Percentiles rank a stretch among this genome's conserved stretches.
Conservation (phyloP, 1,140 invertebrate genomes). For the Penaeus chinensis region DNA sequence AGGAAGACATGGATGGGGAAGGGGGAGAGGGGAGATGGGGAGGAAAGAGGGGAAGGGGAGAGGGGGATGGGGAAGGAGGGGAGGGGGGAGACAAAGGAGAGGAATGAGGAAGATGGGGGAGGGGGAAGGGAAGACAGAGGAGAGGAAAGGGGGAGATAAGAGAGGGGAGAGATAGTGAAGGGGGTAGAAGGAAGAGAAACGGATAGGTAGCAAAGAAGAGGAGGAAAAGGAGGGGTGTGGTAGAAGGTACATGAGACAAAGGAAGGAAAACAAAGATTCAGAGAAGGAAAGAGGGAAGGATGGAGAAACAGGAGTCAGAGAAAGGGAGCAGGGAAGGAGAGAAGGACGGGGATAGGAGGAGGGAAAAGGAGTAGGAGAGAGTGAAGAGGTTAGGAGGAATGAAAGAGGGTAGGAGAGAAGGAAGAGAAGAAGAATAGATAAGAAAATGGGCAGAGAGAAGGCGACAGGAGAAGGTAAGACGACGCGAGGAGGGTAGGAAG, state of each 20-base stretch:
- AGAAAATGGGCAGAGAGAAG: too few species aligned
- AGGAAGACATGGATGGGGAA: too few species aligned
- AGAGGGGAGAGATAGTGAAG: neutral
- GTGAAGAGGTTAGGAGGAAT: too few species aligned
- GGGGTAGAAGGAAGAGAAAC: slow-evolving; percentile 1
- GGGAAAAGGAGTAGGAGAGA: too few species aligned
- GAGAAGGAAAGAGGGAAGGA: neutral
- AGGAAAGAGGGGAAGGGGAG: too few species aligned
- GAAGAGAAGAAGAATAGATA: too few species aligned
- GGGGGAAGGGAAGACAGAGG: neutral
- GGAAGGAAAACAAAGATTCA: slow-evolving; percentile 4
- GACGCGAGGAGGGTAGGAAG: neutral
- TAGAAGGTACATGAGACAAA: neutral
- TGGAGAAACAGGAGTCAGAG: neutral
- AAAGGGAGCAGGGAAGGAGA: neutral
- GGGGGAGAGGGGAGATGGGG: too few species aligned
- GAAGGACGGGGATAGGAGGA: neutral
- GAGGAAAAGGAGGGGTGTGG: neutral
- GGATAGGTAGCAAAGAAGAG: neutral
- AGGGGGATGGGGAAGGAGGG: too few species aligned
- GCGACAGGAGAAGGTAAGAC: neutral
- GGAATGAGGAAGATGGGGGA: too few species aligned
- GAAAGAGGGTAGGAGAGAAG: too few species aligned
- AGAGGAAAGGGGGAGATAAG: too few species aligned
- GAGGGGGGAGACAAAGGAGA: too few species aligned